These are phyloP conservation scores for Tenthredo notha DNA, from an alignment of 2,888 invertebrate genomes.

Conservation along the genomic window DNA sequence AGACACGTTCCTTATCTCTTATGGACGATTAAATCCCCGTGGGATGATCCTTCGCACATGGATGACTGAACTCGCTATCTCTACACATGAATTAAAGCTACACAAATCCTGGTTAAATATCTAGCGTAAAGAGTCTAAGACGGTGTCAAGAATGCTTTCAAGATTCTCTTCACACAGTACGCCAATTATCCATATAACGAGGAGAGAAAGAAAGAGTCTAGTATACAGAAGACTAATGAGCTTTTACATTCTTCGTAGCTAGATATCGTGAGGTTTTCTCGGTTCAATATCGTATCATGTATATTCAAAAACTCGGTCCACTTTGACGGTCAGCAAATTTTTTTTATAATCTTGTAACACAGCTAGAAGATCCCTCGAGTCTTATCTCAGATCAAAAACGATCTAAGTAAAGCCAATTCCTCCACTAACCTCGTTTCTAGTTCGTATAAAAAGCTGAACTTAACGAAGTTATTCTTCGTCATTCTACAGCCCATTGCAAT, in stretches of 20 bases:
- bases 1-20: not conserved
- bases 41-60: not conserved
- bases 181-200: not conserved
- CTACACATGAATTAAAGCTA: not conserved
- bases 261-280: not conserved
- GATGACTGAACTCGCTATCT: not conserved
- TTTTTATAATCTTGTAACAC: not conserved
- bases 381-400: not conserved
- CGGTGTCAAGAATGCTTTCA: not conserved
- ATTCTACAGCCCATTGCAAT: too few species aligned
- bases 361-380: not conserved
- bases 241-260: not conserved
- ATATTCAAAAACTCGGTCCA: not conserved
- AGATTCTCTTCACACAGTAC: not conserved
- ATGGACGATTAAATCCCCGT: conserved; percentile 24
- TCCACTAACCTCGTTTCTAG: not conserved
- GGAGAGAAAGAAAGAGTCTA: not conserved
- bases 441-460: not conserved
- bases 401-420: conserved; percentile 1
- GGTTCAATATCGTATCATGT: not conserved
- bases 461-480: too few species aligned
- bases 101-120: not conserved
- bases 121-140: not conserved
- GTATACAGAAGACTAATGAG: not conserved
- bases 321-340: conserved; percentile 1